A percentile compares a stretch with the other conserved stretches of the same genome.
These are phyloP conservation scores for Sicus ferrugineus DNA, from an alignment of 2,888 invertebrate species.

Conservation along the genomic window DNA sequence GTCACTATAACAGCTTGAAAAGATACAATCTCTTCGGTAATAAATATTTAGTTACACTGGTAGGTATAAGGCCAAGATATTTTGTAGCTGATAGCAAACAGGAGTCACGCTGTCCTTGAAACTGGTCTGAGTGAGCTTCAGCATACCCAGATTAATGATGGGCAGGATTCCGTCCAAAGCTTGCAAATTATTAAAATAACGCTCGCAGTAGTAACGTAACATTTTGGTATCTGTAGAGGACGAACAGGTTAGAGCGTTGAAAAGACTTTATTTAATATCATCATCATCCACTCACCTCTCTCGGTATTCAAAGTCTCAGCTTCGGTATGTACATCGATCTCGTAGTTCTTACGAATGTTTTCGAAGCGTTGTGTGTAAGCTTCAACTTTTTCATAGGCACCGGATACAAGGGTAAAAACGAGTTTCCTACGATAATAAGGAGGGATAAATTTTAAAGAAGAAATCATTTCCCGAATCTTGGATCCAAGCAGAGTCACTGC, in stretches of 20 bases:
- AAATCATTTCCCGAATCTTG: background rate
- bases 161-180: slow-evolving; percentile 73
- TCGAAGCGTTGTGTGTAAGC: slow-evolving; percentile 74
- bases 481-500: background rate
- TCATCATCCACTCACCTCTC: slow-evolving; percentile 65
- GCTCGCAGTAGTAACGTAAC: slow-evolving; percentile 74
- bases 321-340: slow-evolving; percentile 74
- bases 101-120: slow-evolving; percentile 78
- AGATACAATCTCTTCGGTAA: background rate
- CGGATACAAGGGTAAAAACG: slow-evolving; percentile 68
- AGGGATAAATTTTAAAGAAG: no score
- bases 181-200: slow-evolving; percentile 75
- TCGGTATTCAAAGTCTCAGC: slow-evolving; percentile 71
- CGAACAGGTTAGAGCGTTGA: background rate
- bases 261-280: background rate
- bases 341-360: slow-evolving; percentile 72
- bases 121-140: slow-evolving; percentile 74
- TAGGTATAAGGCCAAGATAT: slow-evolving; percentile 71
- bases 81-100: slow-evolving; percentile 74
- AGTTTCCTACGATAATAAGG: no score
- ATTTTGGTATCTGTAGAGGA: slow-evolving; percentile 67
- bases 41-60: slow-evolving; percentile 68
- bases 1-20: no score
- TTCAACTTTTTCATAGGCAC: slow-evolving; percentile 71
- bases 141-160: slow-evolving; percentile 75